phyloP scores from a whole-genome alignment of 2,888 invertebrate species.

The Herminia tarsipennalis region DNA sequence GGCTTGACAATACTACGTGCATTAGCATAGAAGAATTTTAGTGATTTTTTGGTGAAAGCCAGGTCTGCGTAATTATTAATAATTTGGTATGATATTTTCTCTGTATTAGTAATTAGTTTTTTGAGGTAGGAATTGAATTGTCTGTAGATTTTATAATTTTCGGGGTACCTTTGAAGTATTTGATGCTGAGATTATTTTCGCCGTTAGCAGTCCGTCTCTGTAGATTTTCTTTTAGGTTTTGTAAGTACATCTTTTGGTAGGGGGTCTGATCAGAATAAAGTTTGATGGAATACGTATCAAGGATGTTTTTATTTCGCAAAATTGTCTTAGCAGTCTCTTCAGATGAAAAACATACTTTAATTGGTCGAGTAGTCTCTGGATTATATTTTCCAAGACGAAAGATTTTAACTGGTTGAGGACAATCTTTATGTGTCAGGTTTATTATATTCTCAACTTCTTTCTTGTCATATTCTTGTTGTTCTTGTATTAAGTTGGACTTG shows the following conservation, averaged over 20 bases:
- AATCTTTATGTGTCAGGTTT: not conserved
- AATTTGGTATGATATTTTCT: conserved; percentile 1
- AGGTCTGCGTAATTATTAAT: not conserved
- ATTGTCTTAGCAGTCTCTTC: conserved; percentile 1
- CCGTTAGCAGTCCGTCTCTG: not conserved
- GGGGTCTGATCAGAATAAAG: conserved; percentile 6
- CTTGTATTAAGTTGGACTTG: not conserved
- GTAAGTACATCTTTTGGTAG: conserved; percentile 3
- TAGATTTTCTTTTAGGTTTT: conserved; percentile 1
- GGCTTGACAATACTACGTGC: not conserved
- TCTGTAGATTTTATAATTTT: not conserved
- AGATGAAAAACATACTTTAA: not conserved
- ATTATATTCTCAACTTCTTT: not conserved
- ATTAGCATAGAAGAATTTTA: conserved; percentile 5
- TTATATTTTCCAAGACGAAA: conserved; percentile 4
- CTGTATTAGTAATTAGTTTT: not conserved
- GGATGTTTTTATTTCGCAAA: not conserved
- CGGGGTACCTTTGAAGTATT: not conserved
- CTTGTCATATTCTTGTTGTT: not conserved
- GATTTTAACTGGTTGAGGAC: not conserved
- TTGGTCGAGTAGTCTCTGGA: not conserved
- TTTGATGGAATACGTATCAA: not conserved
- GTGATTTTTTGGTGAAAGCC: not conserved
- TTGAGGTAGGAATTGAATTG: not conserved
- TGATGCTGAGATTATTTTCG: conserved; percentile 2